These are phyloP conservation scores for Drosophila ohnishii DNA, from an alignment of 1,140 invertebrate species.

Conservation along the genomic window DNA sequence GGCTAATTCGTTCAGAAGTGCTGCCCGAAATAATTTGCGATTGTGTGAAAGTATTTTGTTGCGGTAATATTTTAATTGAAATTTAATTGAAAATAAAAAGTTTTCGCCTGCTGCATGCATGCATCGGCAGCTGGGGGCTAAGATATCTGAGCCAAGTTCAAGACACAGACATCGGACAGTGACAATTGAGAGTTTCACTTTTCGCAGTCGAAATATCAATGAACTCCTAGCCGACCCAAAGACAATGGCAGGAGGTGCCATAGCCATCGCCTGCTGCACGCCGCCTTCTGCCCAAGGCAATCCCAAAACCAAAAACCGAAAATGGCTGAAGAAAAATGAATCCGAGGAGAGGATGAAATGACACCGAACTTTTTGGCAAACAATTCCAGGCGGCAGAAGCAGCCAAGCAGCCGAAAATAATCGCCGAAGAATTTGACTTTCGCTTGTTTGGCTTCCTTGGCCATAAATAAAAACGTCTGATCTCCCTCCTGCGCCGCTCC, in stretches of 20 bases:
- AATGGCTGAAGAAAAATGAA: conserved; percentile 23
- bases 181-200: conserved; percentile 55
- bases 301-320: conserved; percentile 13
- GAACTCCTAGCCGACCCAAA: conserved; percentile 33
- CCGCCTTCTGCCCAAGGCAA: conserved; percentile 27
- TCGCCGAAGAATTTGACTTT: conserved; percentile 80
- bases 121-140: conserved; percentile 47
- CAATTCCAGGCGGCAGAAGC: conserved; percentile 65
- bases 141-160: conserved; percentile 62
- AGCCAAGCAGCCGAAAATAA: conserved; percentile 53
- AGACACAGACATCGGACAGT: conserved; percentile 40
- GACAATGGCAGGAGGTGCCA: conserved; percentile 66
- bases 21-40: conserved; percentile 74
- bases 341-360: conserved; percentile 50
- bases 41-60: conserved; percentile 73
- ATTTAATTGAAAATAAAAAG: conserved; percentile 78
- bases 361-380: conserved; percentile 57
- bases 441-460: conserved; percentile 65
- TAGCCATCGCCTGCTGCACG: conserved; percentile 14
- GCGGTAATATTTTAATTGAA: conserved; percentile 73
- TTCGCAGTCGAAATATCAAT: conserved; percentile 55
- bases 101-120: conserved; percentile 48
- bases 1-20: conserved; percentile 76
- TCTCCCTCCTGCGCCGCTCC: conserved; percentile 7
- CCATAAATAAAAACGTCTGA: conserved; percentile 74